Evolutionary conservation across 2,888 invertebrate species (phyloP).

Genomic region (Tineola bisselliella): DNA sequence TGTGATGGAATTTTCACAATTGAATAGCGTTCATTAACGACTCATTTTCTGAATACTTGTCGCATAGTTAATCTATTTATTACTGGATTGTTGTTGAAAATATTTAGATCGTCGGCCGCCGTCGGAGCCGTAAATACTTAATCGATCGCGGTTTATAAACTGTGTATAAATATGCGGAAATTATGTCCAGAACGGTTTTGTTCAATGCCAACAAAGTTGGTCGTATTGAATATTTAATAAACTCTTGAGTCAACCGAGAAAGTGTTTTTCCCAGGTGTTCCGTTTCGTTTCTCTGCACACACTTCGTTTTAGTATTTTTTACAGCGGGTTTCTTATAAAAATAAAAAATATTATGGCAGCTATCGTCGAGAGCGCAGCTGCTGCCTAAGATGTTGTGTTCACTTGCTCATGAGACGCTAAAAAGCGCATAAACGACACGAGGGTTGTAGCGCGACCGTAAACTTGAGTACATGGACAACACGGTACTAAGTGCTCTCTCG

Average conservation of each 20-base stretch:
- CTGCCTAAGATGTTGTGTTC: conserved; percentile 34
- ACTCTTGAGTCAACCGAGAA: conserved; percentile 1
- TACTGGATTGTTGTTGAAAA: not conserved
- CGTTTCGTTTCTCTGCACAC: not conserved
- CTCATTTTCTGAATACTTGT: not conserved
- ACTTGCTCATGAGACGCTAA: conserved; percentile 46
- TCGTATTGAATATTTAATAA: not conserved
- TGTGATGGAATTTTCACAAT: not conserved
- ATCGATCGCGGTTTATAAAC: conserved; percentile 24
- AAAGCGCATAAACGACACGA: conserved; percentile 49
- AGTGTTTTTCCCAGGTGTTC: conserved; percentile 12
- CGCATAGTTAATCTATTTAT: not conserved
- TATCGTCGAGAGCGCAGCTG: conserved; percentile 25
- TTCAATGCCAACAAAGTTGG: not conserved
- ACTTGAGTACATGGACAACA: conserved; percentile 30
- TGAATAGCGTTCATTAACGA: conserved; percentile 4
- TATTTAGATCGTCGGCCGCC: conserved; percentile 23
- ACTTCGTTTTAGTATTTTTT: conserved; percentile 7
- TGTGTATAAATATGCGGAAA: not conserved
- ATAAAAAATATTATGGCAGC: conserved; percentile 11
- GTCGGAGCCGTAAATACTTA: conserved; percentile 31
- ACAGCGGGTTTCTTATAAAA: conserved; percentile 6
- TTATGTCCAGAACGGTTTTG: not conserved
- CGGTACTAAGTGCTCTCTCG: conserved; percentile 48
- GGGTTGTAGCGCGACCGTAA: conserved; percentile 31